These are phyloP conservation scores for Lasioglossum lativentre DNA, from an alignment of 2,888 invertebrate species.

Conservation along the genomic window DNA sequence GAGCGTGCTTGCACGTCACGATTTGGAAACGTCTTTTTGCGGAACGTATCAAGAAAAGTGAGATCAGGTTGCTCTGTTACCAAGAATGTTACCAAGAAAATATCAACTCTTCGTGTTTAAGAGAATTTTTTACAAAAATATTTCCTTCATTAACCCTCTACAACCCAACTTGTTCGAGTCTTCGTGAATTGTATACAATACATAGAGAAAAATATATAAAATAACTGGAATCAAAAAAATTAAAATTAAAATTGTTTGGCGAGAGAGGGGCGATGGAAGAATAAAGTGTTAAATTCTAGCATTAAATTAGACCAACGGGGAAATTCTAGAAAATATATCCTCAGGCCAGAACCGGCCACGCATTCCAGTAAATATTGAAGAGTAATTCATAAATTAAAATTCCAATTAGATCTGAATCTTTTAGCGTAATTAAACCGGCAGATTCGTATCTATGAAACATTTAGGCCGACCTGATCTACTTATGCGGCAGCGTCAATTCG, in stretches of 20 bases:
- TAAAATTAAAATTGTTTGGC: background rate
- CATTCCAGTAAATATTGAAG: background rate
- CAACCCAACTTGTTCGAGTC: too few relatives aligned
- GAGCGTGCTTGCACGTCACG: background rate
- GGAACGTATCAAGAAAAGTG: too few relatives aligned
- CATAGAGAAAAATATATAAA: too few relatives aligned
- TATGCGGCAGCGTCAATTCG: background rate
- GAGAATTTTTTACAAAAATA: too few relatives aligned
- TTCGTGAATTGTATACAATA: too few relatives aligned
- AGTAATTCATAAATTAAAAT: background rate
- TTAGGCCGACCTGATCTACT: background rate
- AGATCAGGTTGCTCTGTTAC: too few relatives aligned
- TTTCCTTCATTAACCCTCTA: too few relatives aligned
- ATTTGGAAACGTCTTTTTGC: too few relatives aligned
- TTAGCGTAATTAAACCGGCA: background rate
- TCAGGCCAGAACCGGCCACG: background rate
- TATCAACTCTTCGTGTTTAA: too few relatives aligned
- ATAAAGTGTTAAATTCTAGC: background rate
- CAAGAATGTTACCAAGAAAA: too few relatives aligned
- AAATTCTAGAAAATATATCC: background rate
- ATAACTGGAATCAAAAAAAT: too few relatives aligned
- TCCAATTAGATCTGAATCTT: background rate
- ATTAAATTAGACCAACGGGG: background rate
- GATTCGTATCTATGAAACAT: background rate
- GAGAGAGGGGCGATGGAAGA: background rate